Conservation (phyloP, 2,797 vertebrate species). For the Periophthalmus magnuspinnatus region DNA sequence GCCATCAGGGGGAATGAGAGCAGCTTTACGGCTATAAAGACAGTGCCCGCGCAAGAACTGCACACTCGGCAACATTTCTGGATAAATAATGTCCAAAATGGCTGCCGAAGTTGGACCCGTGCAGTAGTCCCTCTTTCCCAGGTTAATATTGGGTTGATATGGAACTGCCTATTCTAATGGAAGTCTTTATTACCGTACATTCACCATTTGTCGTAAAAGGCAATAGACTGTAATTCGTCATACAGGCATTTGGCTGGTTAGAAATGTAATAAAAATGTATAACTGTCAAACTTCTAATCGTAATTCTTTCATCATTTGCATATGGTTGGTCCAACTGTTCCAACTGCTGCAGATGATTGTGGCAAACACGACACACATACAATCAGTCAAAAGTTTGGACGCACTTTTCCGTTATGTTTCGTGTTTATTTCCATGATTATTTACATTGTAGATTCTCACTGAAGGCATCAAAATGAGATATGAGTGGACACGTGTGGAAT, state of each 20-base stretch:
- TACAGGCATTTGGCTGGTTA: neutral
- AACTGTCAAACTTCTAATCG: neutral
- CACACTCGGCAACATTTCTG: constrained; percentile 37
- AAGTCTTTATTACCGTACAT: neutral
- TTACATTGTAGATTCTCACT: too few relatives aligned
- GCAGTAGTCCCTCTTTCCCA: constrained; percentile 24
- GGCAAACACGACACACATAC: too few relatives aligned
- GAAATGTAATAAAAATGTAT: neutral
- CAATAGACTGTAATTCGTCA: neutral
- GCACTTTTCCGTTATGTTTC: too few relatives aligned
- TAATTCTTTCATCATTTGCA: neutral
- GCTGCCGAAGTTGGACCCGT: constrained; percentile 12
- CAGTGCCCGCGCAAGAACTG: constrained; percentile 24
- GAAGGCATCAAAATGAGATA: too few relatives aligned
- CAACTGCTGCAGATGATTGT: too few relatives aligned
- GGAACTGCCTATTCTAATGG: neutral
- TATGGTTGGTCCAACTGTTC: too few relatives aligned
- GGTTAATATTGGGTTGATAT: constrained; percentile 17
- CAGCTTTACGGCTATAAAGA: constrained; percentile 45
- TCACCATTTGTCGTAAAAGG: neutral
- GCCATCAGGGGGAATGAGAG: constrained; percentile 24
- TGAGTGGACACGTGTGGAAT: too few relatives aligned
- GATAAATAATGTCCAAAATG: constrained; percentile 40
- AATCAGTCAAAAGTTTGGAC: too few relatives aligned
- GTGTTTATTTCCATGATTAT: too few relatives aligned